A percentile compares a stretch with the other conserved stretches of the same genome.
Evolutionary conservation across 2,888 invertebrate genomes (phyloP).

Genomic region (Dicyrtoma fusca): DNA sequence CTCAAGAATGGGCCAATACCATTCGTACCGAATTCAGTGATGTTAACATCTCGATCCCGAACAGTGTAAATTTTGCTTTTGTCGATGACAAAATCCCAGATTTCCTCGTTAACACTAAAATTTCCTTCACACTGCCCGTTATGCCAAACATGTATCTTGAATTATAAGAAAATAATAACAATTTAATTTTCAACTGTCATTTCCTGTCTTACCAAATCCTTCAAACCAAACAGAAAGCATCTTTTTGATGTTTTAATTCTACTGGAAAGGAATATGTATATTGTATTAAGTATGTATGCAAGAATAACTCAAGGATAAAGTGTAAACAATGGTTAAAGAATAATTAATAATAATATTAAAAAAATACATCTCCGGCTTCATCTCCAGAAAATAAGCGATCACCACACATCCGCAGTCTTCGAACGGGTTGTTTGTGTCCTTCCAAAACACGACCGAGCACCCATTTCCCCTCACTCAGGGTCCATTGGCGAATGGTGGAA

Average conservation of each 20-base stretch:
- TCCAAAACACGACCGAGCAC: slow-evolving; percentile 16
- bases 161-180: not conserved
- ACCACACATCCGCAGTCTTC: slow-evolving; percentile 59
- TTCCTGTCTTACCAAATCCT: no score
- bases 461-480: slow-evolving; percentile 8
- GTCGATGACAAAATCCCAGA: slow-evolving; percentile 66
- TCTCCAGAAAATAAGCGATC: slow-evolving; percentile 66
- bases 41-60: slow-evolving; percentile 67
- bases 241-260: not conserved
- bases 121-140: slow-evolving; percentile 63
- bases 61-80: slow-evolving; percentile 66
- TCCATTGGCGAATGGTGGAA: slow-evolving; percentile 67
- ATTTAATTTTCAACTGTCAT: not conserved
- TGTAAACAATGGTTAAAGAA: no score
- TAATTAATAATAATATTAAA: not conserved
- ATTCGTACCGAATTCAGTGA: slow-evolving; percentile 61
- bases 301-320: not conserved
- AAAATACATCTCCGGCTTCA: slow-evolving; percentile 66
- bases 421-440: slow-evolving; percentile 38
- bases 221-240: not conserved
- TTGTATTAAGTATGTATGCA: no score
- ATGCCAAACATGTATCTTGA: slow-evolving; percentile 65
- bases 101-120: slow-evolving; percentile 67
- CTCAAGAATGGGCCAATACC: slow-evolving; percentile 7
- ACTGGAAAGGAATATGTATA: not conserved